These are phyloP conservation scores for Temnothorax curvispinosus DNA, from an alignment of 1,140 invertebrate species.

Conservation along the genomic window DNA sequence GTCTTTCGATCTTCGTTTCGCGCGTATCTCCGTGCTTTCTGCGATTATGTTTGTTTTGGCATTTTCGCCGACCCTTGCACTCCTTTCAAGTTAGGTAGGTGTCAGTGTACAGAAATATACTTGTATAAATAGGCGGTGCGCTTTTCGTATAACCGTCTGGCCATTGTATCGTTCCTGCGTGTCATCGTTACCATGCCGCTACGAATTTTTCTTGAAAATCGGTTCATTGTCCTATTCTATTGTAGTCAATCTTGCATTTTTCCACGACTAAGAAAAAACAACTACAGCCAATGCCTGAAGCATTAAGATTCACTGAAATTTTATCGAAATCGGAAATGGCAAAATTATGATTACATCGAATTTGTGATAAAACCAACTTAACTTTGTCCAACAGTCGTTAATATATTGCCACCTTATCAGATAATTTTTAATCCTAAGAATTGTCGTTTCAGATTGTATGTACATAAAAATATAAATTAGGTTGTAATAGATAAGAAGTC, in stretches of 20 bases:
- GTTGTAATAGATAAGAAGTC: neutral
- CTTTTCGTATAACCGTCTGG: constrained; percentile 21
- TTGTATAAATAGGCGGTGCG: constrained; percentile 49
- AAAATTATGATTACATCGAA: neutral
- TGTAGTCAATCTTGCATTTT: neutral
- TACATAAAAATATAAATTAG: neutral
- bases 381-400: neutral
- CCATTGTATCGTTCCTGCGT: constrained; percentile 6
- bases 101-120: constrained; percentile 46
- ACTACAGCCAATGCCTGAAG: neutral
- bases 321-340: neutral
- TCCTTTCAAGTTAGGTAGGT: constrained; percentile 43
- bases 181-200: neutral
- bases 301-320: neutral
- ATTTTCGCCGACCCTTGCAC: constrained; percentile 28
- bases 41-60: constrained; percentile 29
- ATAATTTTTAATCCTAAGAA: constrained; percentile 11
- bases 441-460: neutral
- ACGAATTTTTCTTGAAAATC: neutral
- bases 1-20: neutral
- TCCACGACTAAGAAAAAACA: neutral
- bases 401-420: neutral
- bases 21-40: neutral
- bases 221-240: neutral
- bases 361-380: neutral